phyloP scores from a whole-genome alignment of 2,888 invertebrate species.

The Harpagoxenus sublaevis region DNA sequence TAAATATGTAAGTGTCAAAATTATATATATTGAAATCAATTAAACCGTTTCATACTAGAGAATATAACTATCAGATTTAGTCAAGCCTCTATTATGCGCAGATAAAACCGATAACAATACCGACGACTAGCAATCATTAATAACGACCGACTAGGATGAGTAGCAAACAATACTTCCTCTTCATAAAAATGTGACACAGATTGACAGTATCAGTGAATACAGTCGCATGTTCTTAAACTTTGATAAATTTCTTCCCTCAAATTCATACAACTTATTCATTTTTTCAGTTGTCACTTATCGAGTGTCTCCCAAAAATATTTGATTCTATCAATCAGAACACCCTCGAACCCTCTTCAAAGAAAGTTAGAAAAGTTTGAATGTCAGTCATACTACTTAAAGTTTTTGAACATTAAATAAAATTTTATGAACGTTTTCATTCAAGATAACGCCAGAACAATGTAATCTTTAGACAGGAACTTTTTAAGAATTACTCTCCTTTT shows the following conservation, averaged over 20 bases:
- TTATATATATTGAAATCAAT: neutral
- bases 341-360: neutral
- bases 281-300: neutral
- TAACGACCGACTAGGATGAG: slow-evolving; percentile 30
- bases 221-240: neutral
- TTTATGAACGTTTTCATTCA: slow-evolving; percentile 16
- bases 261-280: neutral
- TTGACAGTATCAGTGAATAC: neutral
- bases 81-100: slow-evolving; percentile 7
- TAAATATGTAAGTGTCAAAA: slow-evolving; percentile 6
- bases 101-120: slow-evolving; percentile 20
- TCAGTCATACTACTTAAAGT: neutral
- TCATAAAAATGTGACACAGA: slow-evolving; percentile 32
- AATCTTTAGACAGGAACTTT: slow-evolving; percentile 23
- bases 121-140: slow-evolving; percentile 31
- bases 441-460: slow-evolving; percentile 12
- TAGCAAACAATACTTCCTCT: neutral
- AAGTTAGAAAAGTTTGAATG: neutral
- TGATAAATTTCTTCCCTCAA: neutral
- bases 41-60: neutral
- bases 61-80: slow-evolving; percentile 9
- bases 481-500: slow-evolving; percentile 65
- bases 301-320: slow-evolving; percentile 18
- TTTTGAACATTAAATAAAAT: slow-evolving; percentile 37
- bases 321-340: slow-evolving; percentile 5